Evolutionary conservation across 64 coral and sea anemone genomes (phyloP), one percentile per base, ranked within the genome.

Genomic region (Stichodactyla mertensii): DNA sequence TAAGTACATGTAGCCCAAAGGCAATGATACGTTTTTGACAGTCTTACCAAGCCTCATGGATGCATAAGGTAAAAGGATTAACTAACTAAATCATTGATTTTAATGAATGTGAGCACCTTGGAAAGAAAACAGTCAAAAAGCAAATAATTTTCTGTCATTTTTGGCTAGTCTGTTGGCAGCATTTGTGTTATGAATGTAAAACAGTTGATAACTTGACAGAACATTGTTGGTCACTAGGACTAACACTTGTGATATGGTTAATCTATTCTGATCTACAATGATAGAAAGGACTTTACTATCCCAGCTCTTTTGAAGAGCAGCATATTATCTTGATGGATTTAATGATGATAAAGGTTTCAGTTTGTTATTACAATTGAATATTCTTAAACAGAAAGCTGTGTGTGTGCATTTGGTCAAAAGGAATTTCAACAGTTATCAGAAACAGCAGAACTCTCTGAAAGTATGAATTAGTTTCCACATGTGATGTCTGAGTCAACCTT

Each of bases 131-230:
- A 26, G 69, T 12, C 27, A 23, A 74, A 8, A 74, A 23, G 27
- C 69, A 66, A 66, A 66, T 66, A 74, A 74, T 74, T 74, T 23
- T 74, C 69, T 74, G 69, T 74, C 24, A 31, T 74, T 74, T 74
- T 13, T 10, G n/a, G 22, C 8, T 74, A 74, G n/a, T 27, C 24
- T 27, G 23, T 74, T 74, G 22, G 69, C 8, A 36, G 69, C 12
- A 14, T 66, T 19, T 6, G n/a, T 27, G 6, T 31, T 74, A 20
- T 71, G n/a, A n/a, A n/a, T 11, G 24, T 26, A 31, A 74, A 74
- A 9, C 22, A 71, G 66, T 6, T 71, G 66, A 71, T 8, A 11
- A 28, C 24, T 74, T 8, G 69, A 31, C 69, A 74, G 24, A 13
- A 11, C n/a, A 10, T 31, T 26, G 22, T 36, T 74, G 69, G 69